Evolutionary conservation across 2,113 vertebrate species (phyloP).

Genomic region (Halcyon malimbica): DNA sequence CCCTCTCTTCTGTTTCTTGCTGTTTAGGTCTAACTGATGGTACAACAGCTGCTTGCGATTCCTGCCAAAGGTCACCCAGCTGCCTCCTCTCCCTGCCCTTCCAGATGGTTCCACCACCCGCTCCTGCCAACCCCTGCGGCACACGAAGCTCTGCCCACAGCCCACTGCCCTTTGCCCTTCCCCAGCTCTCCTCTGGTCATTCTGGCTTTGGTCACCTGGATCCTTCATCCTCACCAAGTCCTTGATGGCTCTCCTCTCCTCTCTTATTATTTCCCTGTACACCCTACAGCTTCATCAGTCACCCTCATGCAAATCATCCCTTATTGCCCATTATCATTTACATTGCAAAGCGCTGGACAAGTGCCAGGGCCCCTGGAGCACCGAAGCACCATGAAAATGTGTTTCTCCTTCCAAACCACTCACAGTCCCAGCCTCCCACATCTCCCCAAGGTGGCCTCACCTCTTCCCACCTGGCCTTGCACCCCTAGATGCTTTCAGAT

Average conservation of each 20-base stretch:
- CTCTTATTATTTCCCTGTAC: neutral
- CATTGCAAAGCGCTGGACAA: neutral
- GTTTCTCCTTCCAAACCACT: neutral
- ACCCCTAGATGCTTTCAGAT: neutral
- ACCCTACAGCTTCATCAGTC: neutral
- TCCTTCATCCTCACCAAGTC: neutral
- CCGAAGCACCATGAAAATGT: neutral
- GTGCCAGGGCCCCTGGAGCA: neutral
- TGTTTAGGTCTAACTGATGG: neutral
- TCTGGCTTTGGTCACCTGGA: neutral
- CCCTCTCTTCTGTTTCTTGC: neutral
- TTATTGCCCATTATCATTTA: neutral
- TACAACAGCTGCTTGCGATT: accelerated
- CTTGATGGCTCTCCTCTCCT: neutral
- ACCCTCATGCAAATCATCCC: neutral
- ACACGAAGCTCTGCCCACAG: neutral
- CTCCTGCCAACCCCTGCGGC: neutral
- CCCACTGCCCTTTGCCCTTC: neutral
- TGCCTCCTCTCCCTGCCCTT: neutral
- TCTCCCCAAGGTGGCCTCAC: neutral
- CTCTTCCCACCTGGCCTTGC: neutral
- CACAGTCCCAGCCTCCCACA: neutral
- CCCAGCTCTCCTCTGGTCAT: neutral
- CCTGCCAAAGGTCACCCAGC: neutral
- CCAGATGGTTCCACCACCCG: neutral